phyloP scores from a whole-genome alignment of 2,888 invertebrate genomes.

The Agrotis segetum region DNA sequence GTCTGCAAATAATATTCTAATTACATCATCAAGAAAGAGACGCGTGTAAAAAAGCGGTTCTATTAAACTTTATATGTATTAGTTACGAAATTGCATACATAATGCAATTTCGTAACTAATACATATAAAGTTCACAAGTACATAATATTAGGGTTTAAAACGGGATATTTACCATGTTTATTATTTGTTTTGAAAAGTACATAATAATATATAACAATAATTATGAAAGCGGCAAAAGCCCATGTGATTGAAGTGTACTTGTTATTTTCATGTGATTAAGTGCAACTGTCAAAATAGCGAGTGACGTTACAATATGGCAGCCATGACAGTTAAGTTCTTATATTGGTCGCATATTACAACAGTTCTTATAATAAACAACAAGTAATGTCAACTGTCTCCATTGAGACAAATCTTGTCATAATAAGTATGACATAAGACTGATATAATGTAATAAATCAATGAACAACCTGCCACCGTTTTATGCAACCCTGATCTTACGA shows the following conservation, averaged over 20 bases:
- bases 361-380: too few species aligned
- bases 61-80: slow-evolving; percentile 14
- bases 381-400: background rate
- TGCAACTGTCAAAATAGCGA: too few species aligned
- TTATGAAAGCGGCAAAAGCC: background rate
- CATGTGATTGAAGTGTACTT: background rate
- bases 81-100: slow-evolving; percentile 12
- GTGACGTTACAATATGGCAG: too few species aligned
- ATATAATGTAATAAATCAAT: slow-evolving; percentile 16
- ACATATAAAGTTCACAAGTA: too few species aligned
- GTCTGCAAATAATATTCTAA: slow-evolving; percentile 1
- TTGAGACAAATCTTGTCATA: slow-evolving; percentile 5
- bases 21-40: slow-evolving; percentile 13
- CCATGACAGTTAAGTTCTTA: too few species aligned
- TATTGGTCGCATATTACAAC: too few species aligned
- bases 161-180: too few species aligned
- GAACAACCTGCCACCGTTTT: slow-evolving; percentile 5
- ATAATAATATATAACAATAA: slow-evolving; percentile 8
- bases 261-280: too few species aligned
- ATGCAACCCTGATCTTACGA: slow-evolving; percentile 30
- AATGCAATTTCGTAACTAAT: too few species aligned
- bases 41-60: slow-evolving; percentile 31
- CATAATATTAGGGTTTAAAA: too few species aligned
- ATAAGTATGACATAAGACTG: slow-evolving; percentile 9
- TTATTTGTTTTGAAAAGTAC: too few species aligned